Evolutionary conservation across 2,888 invertebrate genomes (phyloP), one percentile per base, ranked within the genome.

Genomic region (Pediacus dermestoides): DNA sequence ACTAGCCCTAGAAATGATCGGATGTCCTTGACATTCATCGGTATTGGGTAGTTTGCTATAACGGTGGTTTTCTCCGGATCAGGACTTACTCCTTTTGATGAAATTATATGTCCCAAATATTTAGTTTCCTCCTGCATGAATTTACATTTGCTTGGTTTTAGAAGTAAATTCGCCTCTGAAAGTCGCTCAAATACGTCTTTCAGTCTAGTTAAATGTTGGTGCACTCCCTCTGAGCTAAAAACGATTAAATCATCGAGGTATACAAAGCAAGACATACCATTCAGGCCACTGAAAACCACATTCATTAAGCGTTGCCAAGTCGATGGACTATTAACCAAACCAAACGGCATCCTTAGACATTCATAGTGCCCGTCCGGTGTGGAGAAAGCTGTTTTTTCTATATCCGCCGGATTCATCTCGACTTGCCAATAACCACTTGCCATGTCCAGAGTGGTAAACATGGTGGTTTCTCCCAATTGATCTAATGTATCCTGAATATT

Each of bases 251-350:
- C 45, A 18, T 50, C 47, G 8, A 50, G 14, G 32, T 61, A 63
- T 11, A 48, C 40, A 30, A 39, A 41, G 21, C 43, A 48, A 10
- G 40, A 32, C 6, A 30, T 30, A 9, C 30, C 48, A 3, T 41
- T 52, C 16, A 61, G 38, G 3, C 49, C 57, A 1, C 39, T 25
- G 6, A 60, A 38, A 2, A 58, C 46, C 1, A 32, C 16, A 16
- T 58, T 52, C 55, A 61, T 57, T 10, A 61, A 37, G 1, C 58
- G 30, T 37, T 60, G 58, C 44, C 57, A 63, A 2, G 54, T 55
- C 2, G 44, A 37, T 7, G 55, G 54, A 1, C 56, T 50, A 15
- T 57, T 57, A 1, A 42, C 30, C 2, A 63, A 39, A 3, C 61
- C 63, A 33, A 61, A 65, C 2, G 57, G 53, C 55, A 60, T 54